Base-by-base conservation (phyloP, 1,140 invertebrate species). In the Trichoplusia ni region DNA sequence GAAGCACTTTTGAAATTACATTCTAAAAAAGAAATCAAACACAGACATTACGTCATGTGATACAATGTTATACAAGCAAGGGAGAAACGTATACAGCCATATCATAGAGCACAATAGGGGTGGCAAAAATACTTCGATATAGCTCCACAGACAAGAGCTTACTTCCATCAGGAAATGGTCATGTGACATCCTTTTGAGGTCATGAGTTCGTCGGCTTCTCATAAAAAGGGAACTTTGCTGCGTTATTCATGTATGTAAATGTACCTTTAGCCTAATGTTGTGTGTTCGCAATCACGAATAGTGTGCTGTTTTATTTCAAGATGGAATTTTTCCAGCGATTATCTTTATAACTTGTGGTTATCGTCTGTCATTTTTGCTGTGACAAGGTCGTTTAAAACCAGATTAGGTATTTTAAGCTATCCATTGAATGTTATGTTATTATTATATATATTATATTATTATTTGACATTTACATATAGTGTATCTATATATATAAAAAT, bases 191-290 rank as follows among this genome's bases (percentile, higher is more conserved):
- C 47, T 51, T 18, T 58, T 42, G 54, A 44, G 38, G 37, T 33
- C 38, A 27, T 6, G 14, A 49, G 38, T 19, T 27, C 37, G 19
- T 2, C 19, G 35, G n/a, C 23, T 58, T 16, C 27, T 14, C 38
- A 38, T 58, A 31, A 58, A n/a, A 58, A 56, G 33, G 33, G 21
- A 38, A 25, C 25, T 19, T 27, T 29, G 42, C 13, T 33, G 25
- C 4, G 16, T 51, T 60, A 66, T 67, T 67, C 65, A 67, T 67
- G 21, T 64, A 64, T 69, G 60, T 44, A 59, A 69, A 69, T 69
- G 54, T 46, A 33, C n/a, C 40, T 21, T 14, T 38, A 42, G 38
- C 53, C 53, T 64, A 59, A 59, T 49, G 44, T 29, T 46, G 53
- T 64, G 67, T 60, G 13, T 58, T 53, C 8, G 60, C 51, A 69